phyloP scores from a whole-genome alignment of 2,113 vertebrate species.

The Herpetotheres cachinnans region DNA sequence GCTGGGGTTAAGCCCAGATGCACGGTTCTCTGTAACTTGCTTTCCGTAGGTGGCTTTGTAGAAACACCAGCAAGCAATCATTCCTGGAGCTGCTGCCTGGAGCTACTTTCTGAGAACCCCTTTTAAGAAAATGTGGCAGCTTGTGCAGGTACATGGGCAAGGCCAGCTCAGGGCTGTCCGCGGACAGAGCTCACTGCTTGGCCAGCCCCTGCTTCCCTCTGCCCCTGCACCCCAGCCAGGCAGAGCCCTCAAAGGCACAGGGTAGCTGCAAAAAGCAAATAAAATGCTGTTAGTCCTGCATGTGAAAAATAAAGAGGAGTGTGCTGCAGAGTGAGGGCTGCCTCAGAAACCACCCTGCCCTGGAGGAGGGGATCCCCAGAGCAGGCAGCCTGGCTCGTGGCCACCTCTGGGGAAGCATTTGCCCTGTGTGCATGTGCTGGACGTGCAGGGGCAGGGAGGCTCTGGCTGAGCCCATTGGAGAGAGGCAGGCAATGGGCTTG shows the following conservation, averaged over 20 bases:
- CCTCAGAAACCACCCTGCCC: background rate
- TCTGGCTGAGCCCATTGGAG: background rate
- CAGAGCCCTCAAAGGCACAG: background rate
- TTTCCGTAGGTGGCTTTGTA: background rate
- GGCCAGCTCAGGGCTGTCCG: background rate
- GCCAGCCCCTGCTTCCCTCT: background rate
- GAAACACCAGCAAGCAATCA: background rate
- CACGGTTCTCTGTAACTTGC: background rate
- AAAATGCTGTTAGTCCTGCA: background rate
- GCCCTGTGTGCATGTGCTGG: background rate
- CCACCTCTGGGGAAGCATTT: rapidly evolving
- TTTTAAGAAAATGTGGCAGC: background rate
- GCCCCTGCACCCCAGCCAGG: background rate
- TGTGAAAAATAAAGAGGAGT: background rate
- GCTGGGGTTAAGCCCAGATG: background rate
- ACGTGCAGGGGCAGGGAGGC: background rate
- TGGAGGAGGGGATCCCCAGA: background rate
- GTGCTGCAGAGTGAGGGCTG: background rate
- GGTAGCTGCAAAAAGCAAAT: background rate
- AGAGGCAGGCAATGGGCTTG: background rate
- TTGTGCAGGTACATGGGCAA: rapidly evolving
- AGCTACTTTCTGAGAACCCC: background rate
- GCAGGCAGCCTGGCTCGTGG: background rate
- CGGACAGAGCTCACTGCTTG: background rate
- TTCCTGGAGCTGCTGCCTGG: background rate